phyloP scores from a whole-genome alignment of 2,113 vertebrate species.

The Sporophila hypoxantha region DNA sequence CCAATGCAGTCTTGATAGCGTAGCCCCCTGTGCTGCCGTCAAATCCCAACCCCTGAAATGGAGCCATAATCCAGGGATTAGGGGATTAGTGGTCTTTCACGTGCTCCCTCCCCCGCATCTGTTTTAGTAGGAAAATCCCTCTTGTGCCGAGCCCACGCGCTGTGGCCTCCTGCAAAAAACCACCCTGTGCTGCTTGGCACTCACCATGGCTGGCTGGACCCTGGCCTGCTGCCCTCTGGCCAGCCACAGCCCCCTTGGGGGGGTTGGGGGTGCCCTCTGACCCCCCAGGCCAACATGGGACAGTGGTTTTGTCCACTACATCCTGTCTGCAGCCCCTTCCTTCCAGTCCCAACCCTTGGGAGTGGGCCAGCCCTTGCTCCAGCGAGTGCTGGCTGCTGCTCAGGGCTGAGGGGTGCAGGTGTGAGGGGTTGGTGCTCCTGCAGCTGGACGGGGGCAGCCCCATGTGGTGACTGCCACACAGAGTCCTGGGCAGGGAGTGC shows the following conservation, averaged over 20 bases:
- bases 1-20: not conserved
- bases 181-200: not conserved
- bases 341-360: not conserved
- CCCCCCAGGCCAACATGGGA: no score
- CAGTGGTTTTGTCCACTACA: fast-evolving
- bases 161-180: not conserved
- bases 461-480: fast-evolving
- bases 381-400: not conserved
- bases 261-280: not conserved
- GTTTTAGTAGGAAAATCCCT: slow-evolving; percentile 49
- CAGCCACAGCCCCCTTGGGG: fast-evolving
- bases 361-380: not conserved
- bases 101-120: slow-evolving; percentile 41
- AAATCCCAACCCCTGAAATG: slow-evolving; percentile 49
- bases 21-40: not conserved
- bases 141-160: not conserved
- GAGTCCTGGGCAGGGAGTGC: not conserved
- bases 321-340: not conserved
- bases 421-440: not conserved
- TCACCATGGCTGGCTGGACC: not conserved
- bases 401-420: not conserved
- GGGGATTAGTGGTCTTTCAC: slow-evolving; percentile 55
- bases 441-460: not conserved
- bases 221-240: not conserved
- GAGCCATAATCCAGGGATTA: slow-evolving; percentile 64